Conservation (phyloP, 2,888 invertebrate species). For the Pseudoips prasinana region DNA sequence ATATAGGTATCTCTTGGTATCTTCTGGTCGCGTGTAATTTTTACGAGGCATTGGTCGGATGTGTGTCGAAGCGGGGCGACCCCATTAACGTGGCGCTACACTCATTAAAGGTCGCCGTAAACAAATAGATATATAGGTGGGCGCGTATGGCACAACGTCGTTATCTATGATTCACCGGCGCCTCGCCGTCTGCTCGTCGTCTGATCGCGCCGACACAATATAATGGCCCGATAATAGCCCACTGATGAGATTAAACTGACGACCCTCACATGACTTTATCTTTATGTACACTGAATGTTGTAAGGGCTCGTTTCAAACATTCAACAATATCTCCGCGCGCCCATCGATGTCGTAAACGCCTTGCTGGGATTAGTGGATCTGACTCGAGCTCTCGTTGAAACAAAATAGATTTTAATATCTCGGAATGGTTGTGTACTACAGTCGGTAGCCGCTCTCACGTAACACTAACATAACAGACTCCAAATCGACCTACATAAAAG, state of each 20-base stretch:
- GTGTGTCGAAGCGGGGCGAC: constrained; percentile 47
- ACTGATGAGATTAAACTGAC: constrained; percentile 66
- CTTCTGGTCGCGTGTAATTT: constrained; percentile 44
- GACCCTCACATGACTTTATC: constrained; percentile 50
- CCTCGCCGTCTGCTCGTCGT: constrained; percentile 72
- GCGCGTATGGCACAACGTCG: constrained; percentile 62
- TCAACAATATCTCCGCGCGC: constrained; percentile 8
- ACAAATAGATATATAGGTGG: constrained; percentile 72
- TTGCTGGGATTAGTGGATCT: constrained; percentile 1
- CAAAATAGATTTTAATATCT: background rate
- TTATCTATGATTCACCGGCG: constrained; percentile 79
- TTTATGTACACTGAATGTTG: constrained; percentile 36
- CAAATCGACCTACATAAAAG: constrained; percentile 79
- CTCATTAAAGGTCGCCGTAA: constrained; percentile 74
- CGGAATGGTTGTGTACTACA: constrained; percentile 15
- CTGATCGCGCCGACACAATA: constrained; percentile 69
- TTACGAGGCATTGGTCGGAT: constrained; percentile 47
- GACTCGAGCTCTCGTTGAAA: background rate
- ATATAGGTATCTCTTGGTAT: background rate
- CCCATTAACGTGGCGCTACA: constrained; percentile 58
- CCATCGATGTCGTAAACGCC: constrained; percentile 8
- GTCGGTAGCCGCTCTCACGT: constrained; percentile 50
- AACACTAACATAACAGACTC: constrained; percentile 68
- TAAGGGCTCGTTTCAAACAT: constrained; percentile 19
- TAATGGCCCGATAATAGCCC: constrained; percentile 70